Evolutionary conservation across 2,888 invertebrate genomes (phyloP), one percentile per base, ranked within the genome.

Genomic region (Noctua pronuba): DNA sequence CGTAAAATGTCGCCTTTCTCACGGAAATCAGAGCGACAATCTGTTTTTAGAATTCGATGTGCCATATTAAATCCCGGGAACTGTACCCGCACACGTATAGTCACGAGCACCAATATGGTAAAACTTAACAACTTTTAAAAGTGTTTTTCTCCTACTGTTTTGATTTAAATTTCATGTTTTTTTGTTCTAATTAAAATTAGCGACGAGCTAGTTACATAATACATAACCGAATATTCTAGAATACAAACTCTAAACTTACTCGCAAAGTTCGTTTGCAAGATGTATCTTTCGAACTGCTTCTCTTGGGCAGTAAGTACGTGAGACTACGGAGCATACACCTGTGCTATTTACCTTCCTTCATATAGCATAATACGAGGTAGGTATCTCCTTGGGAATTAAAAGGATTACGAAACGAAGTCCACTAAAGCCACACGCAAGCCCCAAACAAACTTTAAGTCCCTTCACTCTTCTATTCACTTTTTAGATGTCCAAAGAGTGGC

Each of bases 401-500:
- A 86, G 85, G 85, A 88, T 89, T 89, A 87, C 75, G 67, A 49
- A 85, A 83, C 81, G 86, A 79, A 81, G 80, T 74, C 83, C 75
- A 83, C 77, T 86, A 87, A 82, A 86, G 76, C 60, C 85, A 89
- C 87, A 85, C 18, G 41, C 35, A 41, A 55, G 28, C 35, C 86
- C 77, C 72, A 58, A 62, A 81, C 41, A 73, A 92, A 91, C 87
- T 92, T 89, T 84, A 82, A 91, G 87, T 88, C 83, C 58, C 84
- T 88, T 89, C 89, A 85, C 88, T 86, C 41, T 58, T 44, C 21
- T 38, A 13, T n/a, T 28, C 80, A 88, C 88, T 89, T 91, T 91
- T 91, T 90, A 21, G 31, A 5, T 35, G 11, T 1, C 10, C 35
- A 13, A 35, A 21, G 11, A 1, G 21, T 21, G 10, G 0, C 5